Conservation (phyloP, 2,113 vertebrate genomes). For the Arenaria interpres region DNA sequence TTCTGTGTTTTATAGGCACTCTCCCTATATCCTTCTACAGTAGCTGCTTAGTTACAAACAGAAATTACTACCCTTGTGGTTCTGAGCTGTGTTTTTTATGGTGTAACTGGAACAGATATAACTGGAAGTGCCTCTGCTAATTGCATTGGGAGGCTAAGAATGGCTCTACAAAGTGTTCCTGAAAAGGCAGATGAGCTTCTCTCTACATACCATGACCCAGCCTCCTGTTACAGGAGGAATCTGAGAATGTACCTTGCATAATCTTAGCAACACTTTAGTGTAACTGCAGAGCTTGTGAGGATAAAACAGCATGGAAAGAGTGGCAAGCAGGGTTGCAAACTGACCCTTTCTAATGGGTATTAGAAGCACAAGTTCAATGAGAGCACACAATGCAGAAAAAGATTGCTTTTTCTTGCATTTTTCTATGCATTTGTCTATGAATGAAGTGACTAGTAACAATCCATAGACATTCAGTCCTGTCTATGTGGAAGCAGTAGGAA, state of each 20-base stretch:
- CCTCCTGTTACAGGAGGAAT: neutral
- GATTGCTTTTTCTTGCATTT: no score
- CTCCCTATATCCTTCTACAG: neutral
- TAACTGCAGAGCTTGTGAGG: neutral
- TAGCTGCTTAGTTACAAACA: neutral
- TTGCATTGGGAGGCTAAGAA: neutral
- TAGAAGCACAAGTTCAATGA: neutral
- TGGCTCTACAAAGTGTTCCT: neutral
- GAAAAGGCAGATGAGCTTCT: neutral
- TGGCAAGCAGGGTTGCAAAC: neutral
- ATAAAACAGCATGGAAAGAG: neutral
- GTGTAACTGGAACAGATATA: neutral
- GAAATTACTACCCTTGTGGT: neutral
- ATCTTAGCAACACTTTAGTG: neutral
- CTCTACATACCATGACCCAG: neutral
- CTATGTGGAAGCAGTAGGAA: neutral
- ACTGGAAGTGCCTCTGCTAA: neutral
- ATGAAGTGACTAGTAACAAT: neutral
- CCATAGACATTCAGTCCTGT: no score
- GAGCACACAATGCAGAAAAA: neutral
- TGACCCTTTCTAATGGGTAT: neutral
- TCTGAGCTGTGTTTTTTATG: neutral
- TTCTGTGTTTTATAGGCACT: neutral
- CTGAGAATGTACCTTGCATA: neutral
- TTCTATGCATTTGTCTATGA: neutral